Percentiles rank a stretch among this genome's conserved stretches.
These are phyloP conservation scores for Dunckerocampus dactyliophorus DNA, from an alignment of 2,113 vertebrate genomes.

Conservation along the genomic window DNA sequence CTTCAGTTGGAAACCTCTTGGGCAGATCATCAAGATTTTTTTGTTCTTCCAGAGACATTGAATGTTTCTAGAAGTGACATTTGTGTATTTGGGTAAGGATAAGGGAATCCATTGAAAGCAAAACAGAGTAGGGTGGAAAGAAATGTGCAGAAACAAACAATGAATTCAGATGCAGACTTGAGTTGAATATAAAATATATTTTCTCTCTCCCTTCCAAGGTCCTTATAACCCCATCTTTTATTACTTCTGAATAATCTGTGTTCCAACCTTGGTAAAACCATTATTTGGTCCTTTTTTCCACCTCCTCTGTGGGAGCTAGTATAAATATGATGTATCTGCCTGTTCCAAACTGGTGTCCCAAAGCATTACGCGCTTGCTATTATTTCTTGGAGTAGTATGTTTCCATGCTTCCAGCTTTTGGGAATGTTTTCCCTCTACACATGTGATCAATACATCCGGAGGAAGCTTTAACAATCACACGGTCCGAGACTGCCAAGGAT, in stretches of 20 bases:
- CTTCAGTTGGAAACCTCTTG: constrained; percentile 46
- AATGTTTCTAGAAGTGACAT: constrained; percentile 52
- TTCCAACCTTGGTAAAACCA: constrained; percentile 21
- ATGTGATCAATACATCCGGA: constrained; percentile 41
- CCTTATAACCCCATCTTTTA: constrained; percentile 7
- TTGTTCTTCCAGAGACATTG: constrained; percentile 46
- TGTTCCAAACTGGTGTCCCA: constrained; percentile 41
- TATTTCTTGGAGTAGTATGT: constrained; percentile 23
- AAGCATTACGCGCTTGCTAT: constrained; percentile 26
- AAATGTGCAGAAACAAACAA: constrained; percentile 51
- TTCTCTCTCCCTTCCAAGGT: constrained; percentile 46
- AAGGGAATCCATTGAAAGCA: constrained; percentile 49
- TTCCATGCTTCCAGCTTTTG: constrained; percentile 30
- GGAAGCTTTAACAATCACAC: constrained; percentile 30
- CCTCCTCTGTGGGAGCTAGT: constrained; percentile 24
- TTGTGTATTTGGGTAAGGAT: constrained; percentile 57
- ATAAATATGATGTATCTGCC: constrained; percentile 47
- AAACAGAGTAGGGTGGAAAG: constrained; percentile 42
- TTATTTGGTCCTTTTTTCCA: constrained; percentile 11
- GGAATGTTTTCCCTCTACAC: constrained; percentile 32
- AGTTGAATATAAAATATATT: constrained; percentile 51
- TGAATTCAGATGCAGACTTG: constrained; percentile 42
- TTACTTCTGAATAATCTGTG: constrained; percentile 20
- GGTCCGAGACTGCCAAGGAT: constrained; percentile 27
- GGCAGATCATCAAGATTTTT: constrained; percentile 50